Evolutionary conservation across 1,140 invertebrate species (phyloP).

Genomic region (Conus betulinus): DNA sequence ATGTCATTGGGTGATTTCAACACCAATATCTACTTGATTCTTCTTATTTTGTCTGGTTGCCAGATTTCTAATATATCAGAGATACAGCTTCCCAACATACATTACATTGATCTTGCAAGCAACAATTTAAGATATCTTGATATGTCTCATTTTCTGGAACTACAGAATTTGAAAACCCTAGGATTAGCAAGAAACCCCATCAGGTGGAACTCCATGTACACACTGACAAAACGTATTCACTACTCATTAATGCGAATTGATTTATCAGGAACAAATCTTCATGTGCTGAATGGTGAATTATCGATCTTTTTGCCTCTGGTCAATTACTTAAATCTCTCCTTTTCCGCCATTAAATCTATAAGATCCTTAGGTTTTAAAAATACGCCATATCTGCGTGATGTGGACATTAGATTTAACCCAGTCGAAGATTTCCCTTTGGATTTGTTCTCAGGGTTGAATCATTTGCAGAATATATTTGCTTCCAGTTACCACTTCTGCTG

Average conservation of each 20-base stretch:
- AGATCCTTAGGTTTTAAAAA: neutral
- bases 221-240: neutral
- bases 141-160: neutral
- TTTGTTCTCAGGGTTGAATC: neutral
- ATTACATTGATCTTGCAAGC: constrained; percentile 14
- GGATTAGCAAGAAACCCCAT: constrained; percentile 15
- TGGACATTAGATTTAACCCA: neutral
- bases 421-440: neutral
- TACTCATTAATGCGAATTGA: neutral
- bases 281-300: neutral
- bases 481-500: constrained; percentile 37
- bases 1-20: neutral
- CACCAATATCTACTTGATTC: neutral
- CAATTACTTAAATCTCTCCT: neutral
- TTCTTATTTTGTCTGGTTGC: neutral
- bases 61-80: constrained; percentile 14
- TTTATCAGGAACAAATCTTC: neutral
- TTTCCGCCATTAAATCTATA: neutral
- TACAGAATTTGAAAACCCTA: constrained; percentile 21
- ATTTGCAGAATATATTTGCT: constrained; percentile 20
- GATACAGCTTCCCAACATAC: neutral
- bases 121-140: constrained; percentile 17
- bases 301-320: constrained; percentile 18
- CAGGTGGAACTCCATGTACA: neutral
- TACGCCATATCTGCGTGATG: neutral